Conservation (phyloP, 2,113 vertebrate genomes). For the Regulus satrapa region DNA sequence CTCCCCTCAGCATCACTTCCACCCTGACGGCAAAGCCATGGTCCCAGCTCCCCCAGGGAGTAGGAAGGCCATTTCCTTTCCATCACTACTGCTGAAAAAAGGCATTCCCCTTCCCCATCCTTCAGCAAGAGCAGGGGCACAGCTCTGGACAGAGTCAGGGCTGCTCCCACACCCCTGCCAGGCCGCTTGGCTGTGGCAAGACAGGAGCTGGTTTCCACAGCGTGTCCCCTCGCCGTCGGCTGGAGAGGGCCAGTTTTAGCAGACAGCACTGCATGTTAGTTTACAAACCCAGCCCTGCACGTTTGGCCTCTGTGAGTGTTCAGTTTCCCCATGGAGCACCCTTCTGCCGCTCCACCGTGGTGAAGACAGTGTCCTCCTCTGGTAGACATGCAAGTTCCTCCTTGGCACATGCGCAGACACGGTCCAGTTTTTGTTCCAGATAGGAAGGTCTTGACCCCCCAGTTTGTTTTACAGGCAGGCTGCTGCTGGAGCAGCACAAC, state of each 20-base stretch:
- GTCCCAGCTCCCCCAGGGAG: background rate
- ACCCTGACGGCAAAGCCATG: rapidly evolving
- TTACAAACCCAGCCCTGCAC: conserved; percentile 66
- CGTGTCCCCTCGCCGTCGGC: background rate
- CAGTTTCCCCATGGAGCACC: conserved; percentile 36
- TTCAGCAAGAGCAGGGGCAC: background rate
- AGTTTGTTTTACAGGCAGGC: background rate
- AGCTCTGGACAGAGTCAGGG: background rate
- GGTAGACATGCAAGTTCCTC: conserved; percentile 52
- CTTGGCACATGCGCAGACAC: conserved; percentile 18
- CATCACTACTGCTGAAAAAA: background rate
- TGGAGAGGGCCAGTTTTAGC: conserved; percentile 50
- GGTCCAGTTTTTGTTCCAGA: background rate
- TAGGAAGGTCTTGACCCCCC: conserved; percentile 41
- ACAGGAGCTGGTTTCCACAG: background rate
- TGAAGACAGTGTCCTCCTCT: conserved; percentile 34
- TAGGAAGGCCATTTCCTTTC: background rate
- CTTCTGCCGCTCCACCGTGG: conserved; percentile 17
- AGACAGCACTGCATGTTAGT: conserved; percentile 67
- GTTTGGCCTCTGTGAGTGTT: conserved; percentile 51
- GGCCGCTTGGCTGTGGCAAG: background rate
- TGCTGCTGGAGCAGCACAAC: background rate
- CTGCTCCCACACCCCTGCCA: background rate
- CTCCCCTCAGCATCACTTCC: background rate
- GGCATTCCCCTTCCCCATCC: background rate